These are phyloP conservation scores for Equus przewalskii DNA, from an alignment of 2,113 vertebrate genomes.

Conservation along the genomic window DNA sequence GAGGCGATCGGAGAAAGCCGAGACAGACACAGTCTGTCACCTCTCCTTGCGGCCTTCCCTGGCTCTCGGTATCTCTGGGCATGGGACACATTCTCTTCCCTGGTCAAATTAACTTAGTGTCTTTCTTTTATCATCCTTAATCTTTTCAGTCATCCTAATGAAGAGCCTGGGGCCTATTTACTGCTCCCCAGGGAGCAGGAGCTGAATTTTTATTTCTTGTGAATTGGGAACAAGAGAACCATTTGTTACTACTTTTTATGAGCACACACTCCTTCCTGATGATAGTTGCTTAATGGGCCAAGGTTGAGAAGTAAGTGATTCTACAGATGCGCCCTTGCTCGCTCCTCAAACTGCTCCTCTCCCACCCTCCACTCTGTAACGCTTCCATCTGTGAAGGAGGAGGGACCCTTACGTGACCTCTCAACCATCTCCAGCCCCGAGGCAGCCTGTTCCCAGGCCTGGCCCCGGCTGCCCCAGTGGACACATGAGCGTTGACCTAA, in stretches of 20 bases:
- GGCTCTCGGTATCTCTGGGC: background rate
- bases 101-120: slow-evolving; percentile 1
- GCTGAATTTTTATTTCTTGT: slow-evolving; percentile 43
- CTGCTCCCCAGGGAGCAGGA: background rate
- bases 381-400: background rate
- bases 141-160: slow-evolving; percentile 46
- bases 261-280: background rate
- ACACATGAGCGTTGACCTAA: background rate
- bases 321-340: slow-evolving; percentile 26
- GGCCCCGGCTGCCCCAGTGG: background rate
- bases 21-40: background rate
- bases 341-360: background rate
- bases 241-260: slow-evolving; percentile 43
- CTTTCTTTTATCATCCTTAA: slow-evolving; percentile 28
- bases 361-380: background rate
- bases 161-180: slow-evolving; percentile 20
- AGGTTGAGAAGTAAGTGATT: slow-evolving; percentile 21
- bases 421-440: background rate
- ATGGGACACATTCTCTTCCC: background rate
- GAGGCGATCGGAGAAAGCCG: background rate
- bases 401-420: background rate
- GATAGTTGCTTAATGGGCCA: slow-evolving; percentile 19
- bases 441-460: background rate
- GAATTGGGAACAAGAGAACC: slow-evolving; percentile 45
- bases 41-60: background rate